Conservation (phyloP, 2,113 vertebrate species). For the Smithornis capensis region DNA sequence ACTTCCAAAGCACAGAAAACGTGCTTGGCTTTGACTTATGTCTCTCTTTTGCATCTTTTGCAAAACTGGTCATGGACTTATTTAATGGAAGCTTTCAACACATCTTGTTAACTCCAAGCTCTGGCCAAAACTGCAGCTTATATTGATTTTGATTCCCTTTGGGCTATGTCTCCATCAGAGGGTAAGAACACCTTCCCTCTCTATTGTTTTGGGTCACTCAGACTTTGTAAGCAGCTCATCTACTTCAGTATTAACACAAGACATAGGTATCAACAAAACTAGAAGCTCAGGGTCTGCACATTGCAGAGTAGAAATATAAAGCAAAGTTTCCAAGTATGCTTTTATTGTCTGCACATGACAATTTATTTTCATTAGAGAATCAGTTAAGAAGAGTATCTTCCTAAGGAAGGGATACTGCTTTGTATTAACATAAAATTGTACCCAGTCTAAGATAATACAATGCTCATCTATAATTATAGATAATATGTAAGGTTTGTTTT, state of each 20-base stretch:
- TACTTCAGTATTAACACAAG: not conserved
- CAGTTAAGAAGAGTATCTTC: not conserved
- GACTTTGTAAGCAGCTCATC: not conserved
- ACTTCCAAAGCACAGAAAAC: constrained; percentile 12
- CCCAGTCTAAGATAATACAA: not conserved
- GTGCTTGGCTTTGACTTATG: not conserved
- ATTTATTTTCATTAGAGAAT: not conserved
- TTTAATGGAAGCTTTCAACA: not conserved
- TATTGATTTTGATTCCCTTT: not conserved
- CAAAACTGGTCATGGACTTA: not conserved
- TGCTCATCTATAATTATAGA: not conserved
- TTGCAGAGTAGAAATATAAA: not conserved
- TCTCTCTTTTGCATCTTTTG: not conserved
- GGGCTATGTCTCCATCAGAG: not conserved
- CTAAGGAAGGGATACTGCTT: not conserved
- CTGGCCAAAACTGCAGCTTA: not conserved
- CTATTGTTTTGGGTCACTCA: not conserved
- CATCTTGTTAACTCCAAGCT: not conserved
- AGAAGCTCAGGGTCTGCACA: not conserved
- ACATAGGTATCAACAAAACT: not conserved
- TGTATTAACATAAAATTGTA: not conserved
- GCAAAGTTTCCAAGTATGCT: not conserved
- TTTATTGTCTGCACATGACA: not conserved
- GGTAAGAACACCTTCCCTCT: not conserved
- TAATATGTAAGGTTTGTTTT: not conserved